These are phyloP conservation scores for Argyrosomus japonicus DNA, from an alignment of 2,113 vertebrate genomes.

Conservation along the genomic window DNA sequence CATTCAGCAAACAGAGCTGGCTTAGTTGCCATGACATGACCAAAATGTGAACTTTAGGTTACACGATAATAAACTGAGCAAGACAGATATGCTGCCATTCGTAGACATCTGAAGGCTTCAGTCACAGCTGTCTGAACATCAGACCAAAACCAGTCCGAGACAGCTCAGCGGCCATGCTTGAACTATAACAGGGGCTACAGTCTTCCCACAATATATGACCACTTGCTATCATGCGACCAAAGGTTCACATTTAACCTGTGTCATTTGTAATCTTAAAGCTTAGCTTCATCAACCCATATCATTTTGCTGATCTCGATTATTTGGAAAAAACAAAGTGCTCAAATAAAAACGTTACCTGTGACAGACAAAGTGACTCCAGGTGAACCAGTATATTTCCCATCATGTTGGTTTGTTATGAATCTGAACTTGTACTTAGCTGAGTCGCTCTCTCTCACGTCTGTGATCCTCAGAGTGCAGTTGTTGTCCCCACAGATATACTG, in stretches of 20 bases:
- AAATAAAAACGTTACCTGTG: constrained; percentile 32
- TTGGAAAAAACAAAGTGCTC: neutral
- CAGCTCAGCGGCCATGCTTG: neutral
- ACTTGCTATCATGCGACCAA: neutral
- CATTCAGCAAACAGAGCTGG: neutral
- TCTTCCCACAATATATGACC: neutral
- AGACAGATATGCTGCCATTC: too few relatives aligned
- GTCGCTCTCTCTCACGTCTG: constrained; percentile 36
- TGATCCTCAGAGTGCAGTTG: constrained; percentile 29
- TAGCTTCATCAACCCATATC: neutral
- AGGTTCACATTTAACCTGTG: neutral
- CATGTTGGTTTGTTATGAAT: neutral
- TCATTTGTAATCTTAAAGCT: neutral
- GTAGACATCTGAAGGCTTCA: neutral
- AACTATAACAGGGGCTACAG: neutral
- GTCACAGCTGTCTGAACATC: neutral
- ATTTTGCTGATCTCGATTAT: neutral
- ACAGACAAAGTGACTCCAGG: constrained; percentile 34
- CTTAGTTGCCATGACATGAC: neutral
- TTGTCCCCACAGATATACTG: fast-evolving
- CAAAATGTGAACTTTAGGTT: neutral
- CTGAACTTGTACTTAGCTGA: constrained; percentile 40
- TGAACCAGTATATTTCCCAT: fast-evolving
- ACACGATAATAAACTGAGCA: too few relatives aligned
- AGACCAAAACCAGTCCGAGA: neutral